Evolutionary conservation across 2,888 invertebrate species (phyloP), one percentile per base, ranked within the genome.

Genomic region (Caenorhabditis becei): DNA sequence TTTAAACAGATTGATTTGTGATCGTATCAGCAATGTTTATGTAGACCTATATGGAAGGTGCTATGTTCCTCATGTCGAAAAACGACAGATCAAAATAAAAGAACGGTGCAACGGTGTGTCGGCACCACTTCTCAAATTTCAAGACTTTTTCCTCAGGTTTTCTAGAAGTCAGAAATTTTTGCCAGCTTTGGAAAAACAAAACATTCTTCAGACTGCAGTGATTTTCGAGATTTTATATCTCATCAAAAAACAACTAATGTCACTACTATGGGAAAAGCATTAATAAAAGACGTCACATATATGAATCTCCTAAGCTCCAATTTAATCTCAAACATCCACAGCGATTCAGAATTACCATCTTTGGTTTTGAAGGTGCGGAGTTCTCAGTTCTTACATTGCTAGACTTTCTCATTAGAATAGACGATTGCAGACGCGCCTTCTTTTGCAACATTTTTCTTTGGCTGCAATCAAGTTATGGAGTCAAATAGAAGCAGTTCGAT

Each of bases 361-460:
- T 74, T 90, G 2, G 90, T 90, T 8, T 63, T 90, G 23, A 90
- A 89, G 66, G 82, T 82, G n/a, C 23, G 2, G 47, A 32, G 11
- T 4, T 20, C n/a, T n/a, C n/a, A n/a, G n/a, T n/a, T n/a, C n/a
- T n/a, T n/a, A n/a, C n/a, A n/a, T n/a, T n/a, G n/a, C n/a, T n/a
- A n/a, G n/a, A n/a, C n/a, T 54, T 11, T 20, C 20, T 53, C 61
- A 77, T 37, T 20, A 62, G n/a, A 32, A 24, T 53, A 37, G 44
- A 59, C 28, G 28, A 65, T 78, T 82, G 24, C 20, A 83, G 81
- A 90, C 90, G 18, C 86, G 90, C 20, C 84, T 90, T 14, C 77
- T 90, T 10, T 84, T 90, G 14, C 90, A 90, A 70, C 90, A 90
- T 54, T 90, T 90, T 62, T 87, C 90, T 11, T 62, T 90, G 47